Base-by-base conservation (phyloP, 1,140 invertebrate species). In the Nephotettix cincticeps region DNA sequence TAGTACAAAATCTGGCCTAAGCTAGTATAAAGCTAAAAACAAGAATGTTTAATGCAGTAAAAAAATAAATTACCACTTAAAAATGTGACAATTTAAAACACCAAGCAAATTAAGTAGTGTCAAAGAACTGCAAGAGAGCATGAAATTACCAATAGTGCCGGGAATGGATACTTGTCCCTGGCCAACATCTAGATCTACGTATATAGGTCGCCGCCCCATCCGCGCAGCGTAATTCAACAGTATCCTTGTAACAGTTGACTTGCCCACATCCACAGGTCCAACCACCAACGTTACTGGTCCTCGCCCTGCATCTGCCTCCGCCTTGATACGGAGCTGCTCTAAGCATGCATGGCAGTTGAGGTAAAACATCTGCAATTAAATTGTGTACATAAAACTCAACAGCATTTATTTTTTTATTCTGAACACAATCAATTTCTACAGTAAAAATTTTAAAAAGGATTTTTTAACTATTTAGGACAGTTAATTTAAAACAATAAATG, bases 131-230 rank as follows among this genome's bases (percentile, higher is more conserved):
- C 29, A 32, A 54, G 68, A n/a, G n/a, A n/a, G n/a, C n/a, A n/a
- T n/a, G n/a, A n/a, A 75, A 78, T 77, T 76, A 90, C 90, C 94
- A 64, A 98, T 88, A 51, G 94, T 96, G 17, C 96, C 96, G 13
- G 96, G 95, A 63, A 98, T 90, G 25, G 94, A 94, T 73, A 98
- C 95, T 40, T 91, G 87, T 1, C 95, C 96, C 84, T 99, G 96
- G 11, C 96, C 97, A 11, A 99, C 93, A 86, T 99, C 98, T 17
- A 99, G 82, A 81, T 99, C 98, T 1, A 98, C 94, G 82, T 91
- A 96, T 71, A 99, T 91, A 0, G 97, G 93, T 47, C 91, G 83
- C 66, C 89, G 85, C 0, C 92, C 93, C 83, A 95, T 88, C 66
- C 96, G 82, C 0, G 97, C 95, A 1, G 93, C 94, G 83, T 98